Percentiles rank a stretch among this genome's conserved stretches.
Evolutionary conservation across 2,888 invertebrate species (phyloP).

Genomic region (Pheosia gnoma): DNA sequence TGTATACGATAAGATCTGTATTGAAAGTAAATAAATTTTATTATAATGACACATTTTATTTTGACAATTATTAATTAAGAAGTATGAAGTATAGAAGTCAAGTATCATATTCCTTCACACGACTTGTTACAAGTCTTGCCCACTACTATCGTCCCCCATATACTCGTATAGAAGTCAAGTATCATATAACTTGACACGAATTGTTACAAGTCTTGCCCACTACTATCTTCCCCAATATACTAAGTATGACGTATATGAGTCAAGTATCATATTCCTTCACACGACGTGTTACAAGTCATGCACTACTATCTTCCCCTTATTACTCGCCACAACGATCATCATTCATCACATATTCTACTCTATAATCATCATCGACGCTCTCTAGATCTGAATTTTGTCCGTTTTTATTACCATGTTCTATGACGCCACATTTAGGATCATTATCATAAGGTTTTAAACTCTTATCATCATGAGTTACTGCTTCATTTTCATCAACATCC

Average conservation of each 20-base stretch:
- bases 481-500: slow-evolving; percentile 1
- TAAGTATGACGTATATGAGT: no score
- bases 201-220: no score
- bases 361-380: neutral
- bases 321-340: neutral
- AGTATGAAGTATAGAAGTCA: no score
- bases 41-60: slow-evolving; percentile 28
- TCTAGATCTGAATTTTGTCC: neutral
- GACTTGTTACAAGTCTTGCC: neutral
- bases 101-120: no score
- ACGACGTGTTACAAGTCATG: no score
- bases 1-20: slow-evolving; percentile 46
- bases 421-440: slow-evolving; percentile 14
- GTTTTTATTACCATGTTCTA: slow-evolving; percentile 10
- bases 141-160: neutral
- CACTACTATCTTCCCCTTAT: neutral
- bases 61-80: no score
- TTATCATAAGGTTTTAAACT: slow-evolving; percentile 10
- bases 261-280: no score
- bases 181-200: no score
- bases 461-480: slow-evolving; percentile 8
- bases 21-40: slow-evolving; percentile 58
- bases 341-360: slow-evolving; percentile 6
- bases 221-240: no score
- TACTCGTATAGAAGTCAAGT: neutral